phyloP scores from a whole-genome alignment of 1,140 invertebrate species.

The Papilio machaon region DNA sequence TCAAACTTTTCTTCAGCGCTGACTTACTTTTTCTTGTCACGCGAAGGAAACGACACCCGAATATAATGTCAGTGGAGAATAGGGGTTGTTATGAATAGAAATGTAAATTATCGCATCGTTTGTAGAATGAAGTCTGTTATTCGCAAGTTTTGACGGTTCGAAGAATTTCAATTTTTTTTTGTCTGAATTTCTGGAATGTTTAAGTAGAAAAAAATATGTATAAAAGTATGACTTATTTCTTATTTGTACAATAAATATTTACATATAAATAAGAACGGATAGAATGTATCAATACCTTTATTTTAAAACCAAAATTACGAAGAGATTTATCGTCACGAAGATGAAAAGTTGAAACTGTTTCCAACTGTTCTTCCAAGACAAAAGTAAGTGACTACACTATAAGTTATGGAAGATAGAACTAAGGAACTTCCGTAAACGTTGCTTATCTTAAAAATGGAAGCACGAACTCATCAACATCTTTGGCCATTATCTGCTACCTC shows the following conservation, averaged over 20 bases:
- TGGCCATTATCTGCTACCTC: constrained; percentile 45
- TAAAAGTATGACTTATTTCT: background rate
- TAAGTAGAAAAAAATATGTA: background rate
- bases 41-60: constrained; percentile 62
- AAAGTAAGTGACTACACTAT: no score
- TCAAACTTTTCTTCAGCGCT: constrained; percentile 57
- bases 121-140: constrained; percentile 20
- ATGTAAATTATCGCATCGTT: constrained; percentile 45
- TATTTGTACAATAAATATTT: background rate
- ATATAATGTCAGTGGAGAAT: constrained; percentile 59
- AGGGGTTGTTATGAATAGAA: constrained; percentile 50
- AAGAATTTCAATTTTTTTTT: background rate
- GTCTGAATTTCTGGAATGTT: background rate
- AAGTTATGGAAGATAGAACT: no score
- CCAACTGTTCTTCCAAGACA: no score
- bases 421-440: background rate
- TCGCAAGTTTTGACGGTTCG: constrained; percentile 23
- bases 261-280: background rate
- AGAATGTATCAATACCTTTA: background rate
- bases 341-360: no score
- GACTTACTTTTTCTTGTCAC: constrained; percentile 70
- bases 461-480: background rate
- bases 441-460: background rate
- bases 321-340: no score
- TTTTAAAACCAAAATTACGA: no score